A percentile compares a stretch with the other conserved stretches of the same genome.
These are phyloP conservation scores for Polymixis lichenea DNA, from an alignment of 2,888 invertebrate species.

Conservation along the genomic window DNA sequence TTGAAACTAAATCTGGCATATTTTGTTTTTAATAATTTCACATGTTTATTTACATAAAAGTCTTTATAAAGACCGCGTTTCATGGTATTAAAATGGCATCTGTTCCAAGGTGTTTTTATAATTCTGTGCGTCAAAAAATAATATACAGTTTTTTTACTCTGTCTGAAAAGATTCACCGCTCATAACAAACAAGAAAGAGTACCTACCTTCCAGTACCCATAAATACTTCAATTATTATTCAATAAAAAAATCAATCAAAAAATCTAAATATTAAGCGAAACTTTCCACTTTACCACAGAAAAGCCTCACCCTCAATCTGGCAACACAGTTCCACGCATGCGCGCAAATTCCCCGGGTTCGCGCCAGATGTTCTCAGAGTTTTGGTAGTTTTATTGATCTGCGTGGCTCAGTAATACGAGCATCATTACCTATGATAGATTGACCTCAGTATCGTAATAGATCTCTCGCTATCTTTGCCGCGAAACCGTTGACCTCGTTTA, in stretches of 20 bases:
- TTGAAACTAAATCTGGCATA: conserved; percentile 14
- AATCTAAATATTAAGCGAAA: neutral
- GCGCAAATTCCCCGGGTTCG: conserved; percentile 75
- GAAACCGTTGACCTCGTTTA: conserved; percentile 54
- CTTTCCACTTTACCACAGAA: conserved; percentile 13
- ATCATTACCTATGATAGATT: conserved; percentile 76
- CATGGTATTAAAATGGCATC: neutral
- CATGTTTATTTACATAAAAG: neutral
- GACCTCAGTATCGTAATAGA: conserved; percentile 62
- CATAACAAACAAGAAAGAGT: neutral
- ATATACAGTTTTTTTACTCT: neutral
- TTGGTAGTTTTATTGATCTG: conserved; percentile 88
- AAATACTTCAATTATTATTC: neutral
- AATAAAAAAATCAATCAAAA: neutral
- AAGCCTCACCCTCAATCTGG: conserved; percentile 59
- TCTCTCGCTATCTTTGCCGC: conserved; percentile 49
- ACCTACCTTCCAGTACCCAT: neutral
- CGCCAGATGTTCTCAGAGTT: conserved; percentile 84
- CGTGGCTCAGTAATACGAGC: conserved; percentile 70
- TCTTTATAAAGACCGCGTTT: neutral
- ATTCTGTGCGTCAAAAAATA: neutral
- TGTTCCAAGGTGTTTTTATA: neutral
- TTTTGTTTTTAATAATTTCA: no score
- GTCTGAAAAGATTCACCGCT: no score
- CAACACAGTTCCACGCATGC: conserved; percentile 82